These are phyloP conservation scores for Drosophila insularis DNA, from an alignment of 1,140 invertebrate genomes.

Conservation along the genomic window DNA sequence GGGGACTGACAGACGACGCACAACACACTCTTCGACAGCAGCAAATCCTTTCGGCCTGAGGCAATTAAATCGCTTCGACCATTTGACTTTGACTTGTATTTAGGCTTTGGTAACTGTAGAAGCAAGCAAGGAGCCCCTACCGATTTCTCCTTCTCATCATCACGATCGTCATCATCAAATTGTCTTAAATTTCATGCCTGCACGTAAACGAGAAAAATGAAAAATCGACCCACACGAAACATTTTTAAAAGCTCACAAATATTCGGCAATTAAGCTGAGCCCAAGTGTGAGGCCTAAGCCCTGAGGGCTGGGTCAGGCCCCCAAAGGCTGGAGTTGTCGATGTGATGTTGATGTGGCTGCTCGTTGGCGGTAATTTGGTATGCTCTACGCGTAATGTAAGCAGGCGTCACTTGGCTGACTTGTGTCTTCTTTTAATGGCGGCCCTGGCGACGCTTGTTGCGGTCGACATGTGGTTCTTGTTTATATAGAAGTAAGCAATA, in stretches of 20 bases:
- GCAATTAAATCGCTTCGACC: slow-evolving; percentile 65
- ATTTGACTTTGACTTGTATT: slow-evolving; percentile 48
- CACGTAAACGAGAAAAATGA: slow-evolving; percentile 38
- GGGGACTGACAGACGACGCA: not conserved
- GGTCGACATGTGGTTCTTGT: slow-evolving; percentile 36
- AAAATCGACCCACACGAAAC: slow-evolving; percentile 5
- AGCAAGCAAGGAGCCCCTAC: slow-evolving; percentile 16
- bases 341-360: slow-evolving; percentile 21
- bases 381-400: slow-evolving; percentile 65
- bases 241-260: slow-evolving; percentile 43
- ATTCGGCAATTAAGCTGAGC: slow-evolving; percentile 66
- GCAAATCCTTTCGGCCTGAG: slow-evolving; percentile 58
- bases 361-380: slow-evolving; percentile 45
- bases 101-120: slow-evolving; percentile 43
- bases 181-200: slow-evolving; percentile 26
- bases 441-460: slow-evolving; percentile 59
- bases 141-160: slow-evolving; percentile 10
- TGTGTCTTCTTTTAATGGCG: slow-evolving; percentile 71
- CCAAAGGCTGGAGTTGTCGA: too few relatives aligned
- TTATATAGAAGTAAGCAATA: slow-evolving; percentile 8
- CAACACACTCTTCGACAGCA: slow-evolving; percentile 25
- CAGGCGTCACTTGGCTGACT: slow-evolving; percentile 73
- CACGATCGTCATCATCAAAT: not conserved
- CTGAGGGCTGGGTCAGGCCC: not conserved
- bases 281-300: not conserved